Percentiles rank a stretch among this genome's conserved stretches.
phyloP scores from a whole-genome alignment of 2,113 vertebrate genomes.

The Zosterops lateralis region DNA sequence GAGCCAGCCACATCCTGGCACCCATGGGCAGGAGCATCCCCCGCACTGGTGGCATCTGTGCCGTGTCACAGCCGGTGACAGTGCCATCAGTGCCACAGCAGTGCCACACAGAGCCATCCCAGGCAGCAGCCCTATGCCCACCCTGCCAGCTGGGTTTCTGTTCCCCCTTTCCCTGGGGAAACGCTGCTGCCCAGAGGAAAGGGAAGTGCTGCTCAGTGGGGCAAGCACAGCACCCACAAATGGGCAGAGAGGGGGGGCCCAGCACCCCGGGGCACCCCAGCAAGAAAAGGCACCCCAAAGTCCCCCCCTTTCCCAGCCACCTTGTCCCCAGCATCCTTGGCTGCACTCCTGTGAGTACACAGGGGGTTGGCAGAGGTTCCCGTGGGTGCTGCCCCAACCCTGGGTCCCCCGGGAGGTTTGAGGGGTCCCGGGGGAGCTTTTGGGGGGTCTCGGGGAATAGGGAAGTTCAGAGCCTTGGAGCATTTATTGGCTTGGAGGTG shows the following conservation, averaged over 20 bases:
- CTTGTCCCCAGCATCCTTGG: accelerated
- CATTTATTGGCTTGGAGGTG: accelerated
- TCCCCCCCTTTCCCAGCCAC: accelerated
- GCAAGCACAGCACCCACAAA: neutral
- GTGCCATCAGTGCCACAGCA: too few relatives aligned
- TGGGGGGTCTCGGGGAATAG: neutral
- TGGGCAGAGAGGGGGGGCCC: accelerated
- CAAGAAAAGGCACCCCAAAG: neutral
- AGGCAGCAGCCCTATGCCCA: neutral
- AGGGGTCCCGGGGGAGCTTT: neutral
- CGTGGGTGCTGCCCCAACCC: neutral
- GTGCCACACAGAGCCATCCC: neutral
- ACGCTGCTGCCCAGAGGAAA: neutral
- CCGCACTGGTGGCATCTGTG: neutral
- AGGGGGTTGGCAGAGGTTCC: accelerated
- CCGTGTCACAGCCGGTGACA: accelerated
- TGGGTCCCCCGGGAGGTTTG: accelerated
- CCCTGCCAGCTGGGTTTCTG: neutral
- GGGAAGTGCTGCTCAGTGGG: neutral
- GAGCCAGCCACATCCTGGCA: accelerated
- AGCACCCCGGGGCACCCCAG: neutral
- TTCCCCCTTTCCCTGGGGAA: neutral
- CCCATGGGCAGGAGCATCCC: accelerated
- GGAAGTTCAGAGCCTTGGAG: neutral
- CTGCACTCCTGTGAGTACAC: accelerated